phyloP scores from a whole-genome alignment of 1,140 invertebrate genomes.

The Drosophila tropicalis region DNA sequence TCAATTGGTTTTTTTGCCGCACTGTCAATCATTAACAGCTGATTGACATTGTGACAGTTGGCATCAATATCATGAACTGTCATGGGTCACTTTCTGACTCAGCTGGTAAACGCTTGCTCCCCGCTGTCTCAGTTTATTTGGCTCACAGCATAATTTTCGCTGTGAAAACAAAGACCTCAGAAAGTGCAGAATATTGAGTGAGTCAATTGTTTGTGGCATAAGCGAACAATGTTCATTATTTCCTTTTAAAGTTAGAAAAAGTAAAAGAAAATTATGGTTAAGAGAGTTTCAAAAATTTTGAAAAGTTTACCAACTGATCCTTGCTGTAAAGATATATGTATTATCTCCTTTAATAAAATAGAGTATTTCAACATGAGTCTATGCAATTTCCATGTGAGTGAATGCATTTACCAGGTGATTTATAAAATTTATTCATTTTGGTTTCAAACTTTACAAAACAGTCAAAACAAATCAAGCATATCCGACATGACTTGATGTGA shows the following conservation, averaged over 20 bases:
- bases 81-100: conserved; percentile 28
- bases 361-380: neutral
- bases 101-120: neutral
- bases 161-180: conserved; percentile 2
- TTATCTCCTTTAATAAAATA: too few relatives aligned
- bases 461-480: conserved; percentile 43
- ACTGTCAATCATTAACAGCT: conserved; percentile 37
- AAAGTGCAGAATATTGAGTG: conserved; percentile 3
- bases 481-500: conserved; percentile 12
- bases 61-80: conserved; percentile 61
- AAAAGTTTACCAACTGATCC: too few relatives aligned
- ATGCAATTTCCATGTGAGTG: neutral
- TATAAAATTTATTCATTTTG: conserved; percentile 23
- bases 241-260: too few relatives aligned
- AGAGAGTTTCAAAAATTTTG: too few relatives aligned
- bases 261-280: too few relatives aligned
- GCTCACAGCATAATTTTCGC: conserved; percentile 19
- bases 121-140: conserved; percentile 51
- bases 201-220: neutral
- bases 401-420: conserved; percentile 16
- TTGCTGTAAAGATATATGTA: too few relatives aligned
- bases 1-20: neutral
- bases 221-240: neutral
- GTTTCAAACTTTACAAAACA: conserved; percentile 31
- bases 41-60: conserved; percentile 42